These are phyloP conservation scores for Stomorhina lunata DNA, from an alignment of 2,888 invertebrate species.

Conservation along the genomic window DNA sequence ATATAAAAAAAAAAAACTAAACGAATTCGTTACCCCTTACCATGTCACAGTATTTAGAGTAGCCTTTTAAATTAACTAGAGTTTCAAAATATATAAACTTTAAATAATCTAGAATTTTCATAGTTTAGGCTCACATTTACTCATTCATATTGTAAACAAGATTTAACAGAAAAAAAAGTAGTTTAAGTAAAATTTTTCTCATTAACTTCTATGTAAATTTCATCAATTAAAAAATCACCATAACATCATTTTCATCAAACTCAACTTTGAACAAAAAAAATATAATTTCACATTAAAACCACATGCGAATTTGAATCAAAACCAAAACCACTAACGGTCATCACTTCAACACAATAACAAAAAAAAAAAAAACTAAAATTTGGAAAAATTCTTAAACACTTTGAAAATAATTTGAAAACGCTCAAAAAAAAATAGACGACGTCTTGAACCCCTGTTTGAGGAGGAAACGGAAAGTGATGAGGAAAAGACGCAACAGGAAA, in stretches of 20 bases:
- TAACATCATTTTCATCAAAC: constrained; percentile 55
- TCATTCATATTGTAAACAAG: neutral
- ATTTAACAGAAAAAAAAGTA: neutral
- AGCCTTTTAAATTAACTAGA: no score
- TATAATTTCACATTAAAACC: constrained; percentile 35
- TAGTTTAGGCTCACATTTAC: neutral
- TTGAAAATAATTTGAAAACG: neutral
- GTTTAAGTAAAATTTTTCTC: constrained; percentile 31
- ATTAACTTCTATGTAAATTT: constrained; percentile 57
- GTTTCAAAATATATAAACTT: neutral
- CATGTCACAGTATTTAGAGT: neutral
- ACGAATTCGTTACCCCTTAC: no score
- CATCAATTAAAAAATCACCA: constrained; percentile 39
- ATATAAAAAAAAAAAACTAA: no score
- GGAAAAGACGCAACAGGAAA: constrained; percentile 79
- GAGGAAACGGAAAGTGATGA: constrained; percentile 88
- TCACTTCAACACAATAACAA: neutral
- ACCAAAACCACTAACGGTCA: constrained; percentile 2
- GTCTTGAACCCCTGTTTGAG: constrained; percentile 90
- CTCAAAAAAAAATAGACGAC: constrained; percentile 82
- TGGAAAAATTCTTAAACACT: constrained; percentile 40
- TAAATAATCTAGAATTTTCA: neutral
- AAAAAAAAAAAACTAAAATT: constrained; percentile 46
- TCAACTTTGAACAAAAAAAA: constrained; percentile 35
- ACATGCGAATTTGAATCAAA: constrained; percentile 8